These are phyloP conservation scores for Lamellibrachia satsuma DNA, from an alignment of 2,888 invertebrate species.

Conservation along the genomic window DNA sequence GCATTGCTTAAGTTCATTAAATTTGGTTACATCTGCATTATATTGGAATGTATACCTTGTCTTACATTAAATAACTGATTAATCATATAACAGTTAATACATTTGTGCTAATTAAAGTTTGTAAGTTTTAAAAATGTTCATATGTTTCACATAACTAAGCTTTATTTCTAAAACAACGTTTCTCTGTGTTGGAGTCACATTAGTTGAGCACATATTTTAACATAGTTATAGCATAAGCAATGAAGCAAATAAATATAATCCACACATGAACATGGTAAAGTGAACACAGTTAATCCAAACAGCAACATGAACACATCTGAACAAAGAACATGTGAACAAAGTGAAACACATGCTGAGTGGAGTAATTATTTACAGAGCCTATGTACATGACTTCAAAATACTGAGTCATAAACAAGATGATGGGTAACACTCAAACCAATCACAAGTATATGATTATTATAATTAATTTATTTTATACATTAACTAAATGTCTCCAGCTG, in stretches of 20 bases:
- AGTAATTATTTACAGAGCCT: neutral
- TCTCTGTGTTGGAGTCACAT: neutral
- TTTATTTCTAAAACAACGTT: neutral
- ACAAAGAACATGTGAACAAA: neutral
- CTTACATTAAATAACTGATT: neutral
- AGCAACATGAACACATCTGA: neutral
- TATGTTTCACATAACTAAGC: neutral
- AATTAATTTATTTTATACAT: too few relatives aligned
- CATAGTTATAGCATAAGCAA: neutral
- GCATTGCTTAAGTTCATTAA: too few relatives aligned
- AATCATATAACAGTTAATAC: neutral
- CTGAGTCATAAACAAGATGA: neutral
- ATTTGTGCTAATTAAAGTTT: neutral
- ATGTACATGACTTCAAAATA: neutral
- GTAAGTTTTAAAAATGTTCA: neutral
- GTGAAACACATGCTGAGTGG: neutral
- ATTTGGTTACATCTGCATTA: too few relatives aligned
- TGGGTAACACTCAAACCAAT: neutral
- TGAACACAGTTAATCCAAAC: neutral
- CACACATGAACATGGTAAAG: neutral
- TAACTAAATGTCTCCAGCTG: too few relatives aligned
- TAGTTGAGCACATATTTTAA: neutral
- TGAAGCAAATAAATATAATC: neutral
- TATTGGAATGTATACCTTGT: too few relatives aligned
- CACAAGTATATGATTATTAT: neutral